Percentiles rank a stretch among this genome's conserved stretches.
phyloP scores from a whole-genome alignment of 2,113 vertebrate species.

The Nycticebus coucang region DNA sequence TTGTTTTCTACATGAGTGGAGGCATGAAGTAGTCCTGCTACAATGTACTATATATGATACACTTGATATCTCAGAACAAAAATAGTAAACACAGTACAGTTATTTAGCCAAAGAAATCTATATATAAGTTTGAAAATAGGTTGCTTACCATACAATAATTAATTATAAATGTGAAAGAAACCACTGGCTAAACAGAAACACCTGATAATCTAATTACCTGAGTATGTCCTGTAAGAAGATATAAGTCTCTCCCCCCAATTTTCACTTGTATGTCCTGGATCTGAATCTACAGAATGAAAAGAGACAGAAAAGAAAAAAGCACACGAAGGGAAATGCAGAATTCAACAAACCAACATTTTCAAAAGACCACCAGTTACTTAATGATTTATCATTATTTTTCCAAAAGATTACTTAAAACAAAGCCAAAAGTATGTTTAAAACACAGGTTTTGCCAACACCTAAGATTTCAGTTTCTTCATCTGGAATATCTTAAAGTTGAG shows the following conservation, averaged over 20 bases:
- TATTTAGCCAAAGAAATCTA: constrained; percentile 34
- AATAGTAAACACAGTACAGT: constrained; percentile 45
- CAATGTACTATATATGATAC: neutral
- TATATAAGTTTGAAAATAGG: constrained; percentile 52
- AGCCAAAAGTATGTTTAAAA: constrained; percentile 65
- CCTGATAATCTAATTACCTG: constrained; percentile 89
- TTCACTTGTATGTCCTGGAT: constrained; percentile 91
- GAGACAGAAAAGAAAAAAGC: constrained; percentile 84
- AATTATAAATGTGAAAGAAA: constrained; percentile 63
- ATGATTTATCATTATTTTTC: constrained; percentile 40
- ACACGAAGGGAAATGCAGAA: constrained; percentile 77
- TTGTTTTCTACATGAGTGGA: neutral
- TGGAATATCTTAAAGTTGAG: constrained; percentile 41
- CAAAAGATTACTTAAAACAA: constrained; percentile 51
- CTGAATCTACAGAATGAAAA: constrained; percentile 94
- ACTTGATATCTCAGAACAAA: constrained; percentile 14
- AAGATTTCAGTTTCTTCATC: constrained; percentile 55
- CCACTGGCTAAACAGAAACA: constrained; percentile 64
- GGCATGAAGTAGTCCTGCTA: neutral
- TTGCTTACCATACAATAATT: constrained; percentile 32
- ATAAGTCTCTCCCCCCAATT: constrained; percentile 92
- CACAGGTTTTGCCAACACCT: constrained; percentile 51
- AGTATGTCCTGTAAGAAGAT: constrained; percentile 93
- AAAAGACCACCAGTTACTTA: constrained; percentile 59
- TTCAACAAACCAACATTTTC: constrained; percentile 71